Base-by-base conservation (phyloP, 1,140 invertebrate genomes). In the Lordiphosa collinella region DNA sequence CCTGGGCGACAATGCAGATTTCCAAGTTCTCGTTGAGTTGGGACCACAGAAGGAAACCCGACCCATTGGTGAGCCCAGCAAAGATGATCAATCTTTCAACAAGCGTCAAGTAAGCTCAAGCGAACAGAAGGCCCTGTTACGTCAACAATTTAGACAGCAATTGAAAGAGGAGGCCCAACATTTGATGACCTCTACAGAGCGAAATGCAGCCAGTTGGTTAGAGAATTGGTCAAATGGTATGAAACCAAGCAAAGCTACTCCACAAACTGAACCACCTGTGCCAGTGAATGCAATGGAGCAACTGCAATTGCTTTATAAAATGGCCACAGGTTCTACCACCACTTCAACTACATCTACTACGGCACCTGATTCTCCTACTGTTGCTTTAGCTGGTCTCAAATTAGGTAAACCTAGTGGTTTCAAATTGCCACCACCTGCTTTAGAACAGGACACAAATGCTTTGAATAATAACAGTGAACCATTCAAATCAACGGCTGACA, bases 1-100 rank as follows among this genome's bases (percentile, higher is more conserved):
- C 29, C 90, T 96, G 2, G 95, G 95, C 1, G 92, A 94, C 46
- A 93, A 95, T 88, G 95, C 94, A 0, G 95, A 96, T 88, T 92
- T 96, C 68, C 95, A 96, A 86, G 89, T 95, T 2, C 58, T 95
- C 10, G 88, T 95, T 12, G 95, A 96, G 80, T 80, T 95, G 5
- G 95, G 95, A 1, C 95, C 95, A 1, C 94, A 96, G 76, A 91
- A 88, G 6, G 89, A 92, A 36, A 95, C 94, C 0, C 91, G 91
- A 37, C 90, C 93, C 0, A 89, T 94, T 8, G 91, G 92, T 0
- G 64, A 70, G 4, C 43, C 66, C 18, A 64, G 48, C 34, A 59
- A 68, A 32, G 61, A 70, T 4, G 78, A 76, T 38, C 69, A 75
- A 16, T 78, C 79, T 0, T 89, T 86, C 14, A 89, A 72, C 32